A percentile compares a stretch with the other conserved stretches of the same genome.
phyloP scores from a whole-genome alignment of 2,113 vertebrate species.

The Cairina moschata region DNA sequence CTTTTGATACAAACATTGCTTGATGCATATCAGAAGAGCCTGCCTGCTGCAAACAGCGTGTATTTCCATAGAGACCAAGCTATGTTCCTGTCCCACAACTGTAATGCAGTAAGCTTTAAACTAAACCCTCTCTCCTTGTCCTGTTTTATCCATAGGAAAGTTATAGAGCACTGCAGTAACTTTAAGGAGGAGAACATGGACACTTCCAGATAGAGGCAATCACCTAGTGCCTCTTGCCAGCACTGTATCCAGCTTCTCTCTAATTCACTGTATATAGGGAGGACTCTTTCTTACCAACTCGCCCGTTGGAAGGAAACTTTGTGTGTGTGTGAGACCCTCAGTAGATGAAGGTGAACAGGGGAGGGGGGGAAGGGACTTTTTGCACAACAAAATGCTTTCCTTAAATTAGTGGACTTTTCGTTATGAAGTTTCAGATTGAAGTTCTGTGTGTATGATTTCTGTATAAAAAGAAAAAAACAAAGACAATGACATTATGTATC shows the following conservation, averaged over 20 bases:
- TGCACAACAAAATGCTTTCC: conserved; percentile 83
- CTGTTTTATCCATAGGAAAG: conserved; percentile 83
- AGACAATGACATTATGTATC: conserved; percentile 57
- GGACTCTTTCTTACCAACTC: conserved; percentile 69
- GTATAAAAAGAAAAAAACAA: conserved; percentile 73
- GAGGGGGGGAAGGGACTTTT: conserved; percentile 68
- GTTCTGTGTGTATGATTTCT: conserved; percentile 81
- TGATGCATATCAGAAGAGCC: background rate
- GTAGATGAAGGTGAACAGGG: conserved; percentile 69
- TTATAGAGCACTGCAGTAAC: conserved; percentile 93
- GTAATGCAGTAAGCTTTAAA: background rate
- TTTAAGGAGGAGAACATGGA: conserved; percentile 98
- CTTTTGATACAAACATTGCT: background rate
- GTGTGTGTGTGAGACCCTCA: conserved; percentile 68
- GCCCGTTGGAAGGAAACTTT: conserved; percentile 62
- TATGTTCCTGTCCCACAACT: background rate
- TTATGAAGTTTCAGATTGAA: conserved; percentile 79
- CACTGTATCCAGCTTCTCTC: conserved; percentile 77
- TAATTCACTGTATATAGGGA: conserved; percentile 76
- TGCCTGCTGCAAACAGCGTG: background rate
- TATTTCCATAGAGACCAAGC: background rate
- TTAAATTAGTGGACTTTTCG: conserved; percentile 77
- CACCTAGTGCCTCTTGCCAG: conserved; percentile 63
- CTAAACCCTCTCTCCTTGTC: conserved; percentile 39
- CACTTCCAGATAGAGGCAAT: conserved; percentile 87